Conservation (phyloP, 2,113 vertebrate genomes). For the Halcyon malimbica region DNA sequence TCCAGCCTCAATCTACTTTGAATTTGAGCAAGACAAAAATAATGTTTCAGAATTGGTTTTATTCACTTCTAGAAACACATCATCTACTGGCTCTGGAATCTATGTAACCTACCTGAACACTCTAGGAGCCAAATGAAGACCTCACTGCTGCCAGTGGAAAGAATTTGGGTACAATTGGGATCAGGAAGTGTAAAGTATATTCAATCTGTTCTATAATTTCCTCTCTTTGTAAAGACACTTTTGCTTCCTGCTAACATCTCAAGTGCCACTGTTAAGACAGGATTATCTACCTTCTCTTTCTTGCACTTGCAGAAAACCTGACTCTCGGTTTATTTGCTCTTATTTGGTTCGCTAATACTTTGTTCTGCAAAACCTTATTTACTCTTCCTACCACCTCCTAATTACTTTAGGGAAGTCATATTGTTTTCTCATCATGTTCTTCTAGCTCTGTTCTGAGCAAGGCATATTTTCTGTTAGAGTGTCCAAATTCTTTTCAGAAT, state of each 20-base stretch:
- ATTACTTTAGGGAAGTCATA: conserved; percentile 18
- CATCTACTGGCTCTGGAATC: background rate
- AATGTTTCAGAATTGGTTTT: background rate
- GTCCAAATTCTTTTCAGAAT: conserved; percentile 12
- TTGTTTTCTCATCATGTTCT: conserved; percentile 3
- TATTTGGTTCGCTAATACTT: background rate
- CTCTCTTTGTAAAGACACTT: background rate
- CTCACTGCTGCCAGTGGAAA: background rate
- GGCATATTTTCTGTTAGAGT: background rate
- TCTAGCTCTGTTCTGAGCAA: background rate
- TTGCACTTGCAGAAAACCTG: background rate
- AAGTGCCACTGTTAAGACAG: background rate
- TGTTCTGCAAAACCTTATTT: conserved; percentile 28
- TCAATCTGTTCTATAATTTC: background rate
- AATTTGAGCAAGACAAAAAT: background rate
- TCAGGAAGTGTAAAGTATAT: background rate
- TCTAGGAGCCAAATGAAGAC: background rate
- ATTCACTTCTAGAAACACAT: background rate
- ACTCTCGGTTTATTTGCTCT: background rate
- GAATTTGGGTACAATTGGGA: rapidly evolving
- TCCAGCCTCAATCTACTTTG: background rate
- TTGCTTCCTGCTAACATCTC: background rate
- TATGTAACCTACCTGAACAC: background rate
- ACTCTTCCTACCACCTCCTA: background rate
- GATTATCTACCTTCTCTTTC: background rate